Percentiles rank a stretch among this genome's conserved stretches.
These are phyloP conservation scores for Trididemnum miniatum DNA, from an alignment of 23 tunicate genomes.

Conservation along the genomic window DNA sequence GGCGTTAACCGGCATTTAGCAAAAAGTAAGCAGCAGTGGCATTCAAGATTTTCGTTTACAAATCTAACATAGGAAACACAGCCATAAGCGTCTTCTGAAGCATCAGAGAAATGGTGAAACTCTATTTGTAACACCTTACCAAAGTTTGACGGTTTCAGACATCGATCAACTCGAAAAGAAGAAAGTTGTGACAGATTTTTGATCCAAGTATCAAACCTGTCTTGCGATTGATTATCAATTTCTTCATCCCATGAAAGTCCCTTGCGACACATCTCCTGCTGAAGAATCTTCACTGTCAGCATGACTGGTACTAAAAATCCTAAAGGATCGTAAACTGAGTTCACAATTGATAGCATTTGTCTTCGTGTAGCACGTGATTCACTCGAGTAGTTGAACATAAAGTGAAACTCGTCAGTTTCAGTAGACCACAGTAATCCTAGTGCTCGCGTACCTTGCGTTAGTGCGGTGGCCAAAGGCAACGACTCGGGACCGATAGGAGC, in stretches of 20 bases:
- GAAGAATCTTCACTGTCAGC: too few species aligned
- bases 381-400: background rate
- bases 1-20: constrained; percentile 44
- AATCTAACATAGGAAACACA: too few species aligned
- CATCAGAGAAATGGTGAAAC: too few species aligned
- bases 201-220: background rate
- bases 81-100: too few species aligned
- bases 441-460: background rate
- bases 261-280: too few species aligned
- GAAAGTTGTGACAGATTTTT: too few species aligned
- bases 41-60: background rate
- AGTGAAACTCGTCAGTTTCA: background rate
- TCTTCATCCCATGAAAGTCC: too few species aligned
- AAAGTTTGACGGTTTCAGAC: too few species aligned
- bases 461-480: background rate
- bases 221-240: too few species aligned
- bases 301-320: constrained; percentile 22
- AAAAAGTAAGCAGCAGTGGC: constrained; percentile 35
- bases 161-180: background rate
- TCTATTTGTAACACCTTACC: too few species aligned
- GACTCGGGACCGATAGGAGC: background rate
- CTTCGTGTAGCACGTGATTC: background rate
- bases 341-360: constrained; percentile 3
- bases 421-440: background rate
- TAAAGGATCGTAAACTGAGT: constrained; percentile 34